Evolutionary conservation across 2,888 invertebrate species (phyloP).

Genomic region (Nomada hirtipes): DNA sequence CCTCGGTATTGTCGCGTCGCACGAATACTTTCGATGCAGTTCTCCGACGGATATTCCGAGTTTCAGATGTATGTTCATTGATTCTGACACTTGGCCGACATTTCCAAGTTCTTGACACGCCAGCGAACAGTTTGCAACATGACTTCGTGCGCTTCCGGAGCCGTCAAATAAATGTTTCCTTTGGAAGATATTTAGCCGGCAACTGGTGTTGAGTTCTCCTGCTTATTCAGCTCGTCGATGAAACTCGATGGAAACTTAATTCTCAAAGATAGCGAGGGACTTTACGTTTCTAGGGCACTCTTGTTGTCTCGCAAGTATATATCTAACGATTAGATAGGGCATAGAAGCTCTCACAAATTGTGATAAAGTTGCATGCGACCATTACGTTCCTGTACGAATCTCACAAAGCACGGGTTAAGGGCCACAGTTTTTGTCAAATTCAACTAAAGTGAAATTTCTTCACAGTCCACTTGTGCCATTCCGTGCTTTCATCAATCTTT

Average conservation of each 20-base stretch:
- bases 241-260: conserved; percentile 26
- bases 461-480: conserved; percentile 1
- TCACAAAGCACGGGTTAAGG: not conserved
- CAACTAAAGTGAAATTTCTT: conserved; percentile 38
- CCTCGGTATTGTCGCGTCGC: not conserved
- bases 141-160: not conserved
- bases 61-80: not conserved
- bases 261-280: conserved; percentile 1
- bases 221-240: not conserved
- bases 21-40: not conserved
- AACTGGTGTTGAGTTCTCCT: not conserved
- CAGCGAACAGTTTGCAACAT: conserved; percentile 2
- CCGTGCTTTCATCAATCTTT: conserved; percentile 48
- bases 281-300: not conserved
- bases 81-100: conserved; percentile 9
- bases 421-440: conserved; percentile 45
- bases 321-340: conserved; percentile 10
- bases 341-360: not conserved
- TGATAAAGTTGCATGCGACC: conserved; percentile 14
- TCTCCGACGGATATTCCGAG: not conserved
- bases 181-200: conserved; percentile 15
- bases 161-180: conserved; percentile 29
- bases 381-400: conserved; percentile 12
- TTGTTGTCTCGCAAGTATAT: conserved; percentile 1
- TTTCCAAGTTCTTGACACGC: conserved; percentile 4